A percentile compares a stretch with the other conserved stretches of the same genome.
Conservation (phyloP, 2,113 vertebrate species). For the Oreochromis niloticus region DNA sequence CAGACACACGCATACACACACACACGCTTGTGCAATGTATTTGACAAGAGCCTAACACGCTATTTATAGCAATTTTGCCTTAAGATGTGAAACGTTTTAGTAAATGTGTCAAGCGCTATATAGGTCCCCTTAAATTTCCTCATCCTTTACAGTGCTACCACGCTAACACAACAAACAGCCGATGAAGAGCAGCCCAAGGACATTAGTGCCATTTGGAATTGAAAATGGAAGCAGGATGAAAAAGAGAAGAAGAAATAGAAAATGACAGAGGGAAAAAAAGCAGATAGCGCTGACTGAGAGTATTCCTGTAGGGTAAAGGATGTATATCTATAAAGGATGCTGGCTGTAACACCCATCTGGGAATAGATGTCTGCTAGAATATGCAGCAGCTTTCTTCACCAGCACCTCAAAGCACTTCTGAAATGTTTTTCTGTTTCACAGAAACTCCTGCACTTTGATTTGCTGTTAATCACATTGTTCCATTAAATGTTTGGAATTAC, state of each 20-base stretch:
- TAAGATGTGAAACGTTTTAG: not conserved
- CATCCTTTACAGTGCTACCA: not conserved
- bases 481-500: slow-evolving; percentile 20
- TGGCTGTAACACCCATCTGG: slow-evolving; percentile 10
- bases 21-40: not conserved
- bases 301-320: slow-evolving; percentile 32
- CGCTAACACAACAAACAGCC: slow-evolving; percentile 11
- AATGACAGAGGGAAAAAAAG: slow-evolving; percentile 8
- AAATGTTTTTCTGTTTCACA: slow-evolving; percentile 22
- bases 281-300: slow-evolving; percentile 3
- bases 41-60: not conserved
- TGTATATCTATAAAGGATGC: slow-evolving; percentile 33
- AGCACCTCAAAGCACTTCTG: not conserved
- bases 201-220: slow-evolving; percentile 50
- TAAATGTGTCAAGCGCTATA: slow-evolving; percentile 30
- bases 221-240: slow-evolving; percentile 21
- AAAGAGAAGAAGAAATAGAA: slow-evolving; percentile 25
- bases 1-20: not conserved
- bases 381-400: not conserved
- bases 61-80: slow-evolving; percentile 19
- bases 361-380: slow-evolving; percentile 18
- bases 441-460: not conserved
- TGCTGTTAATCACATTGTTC: slow-evolving; percentile 30
- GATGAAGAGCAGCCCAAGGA: slow-evolving; percentile 50
- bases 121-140: slow-evolving; percentile 11